Evolutionary conservation across 2,888 invertebrate species (phyloP).

Genomic region (Theodoxus fluviatilis): DNA sequence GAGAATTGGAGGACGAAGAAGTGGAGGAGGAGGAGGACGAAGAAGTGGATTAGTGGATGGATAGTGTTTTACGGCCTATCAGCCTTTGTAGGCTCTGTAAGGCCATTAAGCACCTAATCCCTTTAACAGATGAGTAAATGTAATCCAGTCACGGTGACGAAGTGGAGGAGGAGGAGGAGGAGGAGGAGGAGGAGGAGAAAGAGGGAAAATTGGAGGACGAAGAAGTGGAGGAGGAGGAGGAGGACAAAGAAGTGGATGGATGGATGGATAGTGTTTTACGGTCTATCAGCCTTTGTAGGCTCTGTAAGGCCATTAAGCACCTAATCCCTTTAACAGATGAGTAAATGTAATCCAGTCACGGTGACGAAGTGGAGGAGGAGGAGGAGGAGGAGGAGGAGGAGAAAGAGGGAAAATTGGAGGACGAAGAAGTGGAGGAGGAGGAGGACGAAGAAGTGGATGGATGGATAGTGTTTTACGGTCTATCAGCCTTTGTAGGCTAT

Average conservation of each 20-base stretch:
- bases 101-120: too few species aligned
- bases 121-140: too few species aligned
- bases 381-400: slow-evolving; percentile 4
- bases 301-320: too few species aligned
- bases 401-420: not conserved
- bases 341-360: not conserved
- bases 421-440: not conserved
- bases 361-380: not conserved
- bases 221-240: slow-evolving; percentile 8
- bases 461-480: too few species aligned
- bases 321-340: too few species aligned
- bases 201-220: not conserved
- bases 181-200: slow-evolving; percentile 5
- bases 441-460: not conserved
- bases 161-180: not conserved
- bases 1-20: not conserved
- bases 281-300: too few species aligned
- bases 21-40: not conserved
- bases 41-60: too few species aligned
- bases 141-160: too few species aligned
- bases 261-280: too few species aligned
- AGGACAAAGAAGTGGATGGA: not conserved
- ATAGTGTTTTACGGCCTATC: too few species aligned
- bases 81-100: too few species aligned
- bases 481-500: too few species aligned